Evolutionary conservation across 2,113 vertebrate species (phyloP).

Genomic region (Phoxinus phoxinus): DNA sequence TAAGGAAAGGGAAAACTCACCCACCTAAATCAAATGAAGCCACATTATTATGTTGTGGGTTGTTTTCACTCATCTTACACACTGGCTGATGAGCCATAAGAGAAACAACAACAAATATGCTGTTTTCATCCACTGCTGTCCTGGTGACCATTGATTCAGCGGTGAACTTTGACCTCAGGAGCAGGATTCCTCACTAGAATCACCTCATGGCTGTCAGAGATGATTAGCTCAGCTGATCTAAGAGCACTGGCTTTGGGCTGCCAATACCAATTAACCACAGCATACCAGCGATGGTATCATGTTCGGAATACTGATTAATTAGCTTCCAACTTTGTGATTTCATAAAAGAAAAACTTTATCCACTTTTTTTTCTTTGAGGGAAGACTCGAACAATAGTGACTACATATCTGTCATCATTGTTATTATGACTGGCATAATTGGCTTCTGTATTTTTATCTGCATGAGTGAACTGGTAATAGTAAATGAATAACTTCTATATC

Average conservation of each 20-base stretch:
- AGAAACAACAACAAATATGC: conserved; percentile 36
- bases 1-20: neutral
- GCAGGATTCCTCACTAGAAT: conserved; percentile 59
- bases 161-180: conserved; percentile 65
- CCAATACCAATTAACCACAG: conserved; percentile 69
- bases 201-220: conserved; percentile 59
- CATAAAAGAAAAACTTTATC: neutral
- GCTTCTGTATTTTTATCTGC: neutral
- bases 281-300: conserved; percentile 33
- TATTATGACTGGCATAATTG: neutral
- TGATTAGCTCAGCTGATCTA: conserved; percentile 64
- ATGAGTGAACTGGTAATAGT: neutral
- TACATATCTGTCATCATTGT: neutral
- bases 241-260: conserved; percentile 53
- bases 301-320: conserved; percentile 50
- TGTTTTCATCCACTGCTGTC: conserved; percentile 39
- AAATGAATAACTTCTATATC: neutral
- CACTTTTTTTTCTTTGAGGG: neutral
- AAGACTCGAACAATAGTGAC: neutral
- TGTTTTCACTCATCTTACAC: neutral
- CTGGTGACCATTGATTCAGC: conserved; percentile 60
- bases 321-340: conserved; percentile 11
- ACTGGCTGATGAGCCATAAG: conserved; percentile 30
- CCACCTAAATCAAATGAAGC: neutral
- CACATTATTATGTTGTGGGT: neutral